phyloP scores from a whole-genome alignment of 2,797 vertebrate species.

The Cyclura pinguis region DNA sequence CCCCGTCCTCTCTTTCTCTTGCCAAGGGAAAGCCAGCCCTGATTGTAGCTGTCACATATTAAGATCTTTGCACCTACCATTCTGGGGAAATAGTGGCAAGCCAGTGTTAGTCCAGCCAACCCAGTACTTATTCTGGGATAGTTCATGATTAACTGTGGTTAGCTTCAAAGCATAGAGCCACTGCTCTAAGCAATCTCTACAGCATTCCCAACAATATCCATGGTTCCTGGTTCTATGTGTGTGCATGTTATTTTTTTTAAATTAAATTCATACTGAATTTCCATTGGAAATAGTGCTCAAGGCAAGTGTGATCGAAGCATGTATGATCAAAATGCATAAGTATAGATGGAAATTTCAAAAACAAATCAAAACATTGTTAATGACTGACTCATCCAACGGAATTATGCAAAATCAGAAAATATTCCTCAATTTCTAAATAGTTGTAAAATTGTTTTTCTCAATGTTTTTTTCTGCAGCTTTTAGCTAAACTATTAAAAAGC shows the following conservation, averaged over 20 bases:
- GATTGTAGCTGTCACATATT: background rate
- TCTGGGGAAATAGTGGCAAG: background rate
- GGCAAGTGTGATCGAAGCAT: background rate
- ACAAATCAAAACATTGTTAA: background rate
- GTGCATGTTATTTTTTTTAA: background rate
- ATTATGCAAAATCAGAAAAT: background rate
- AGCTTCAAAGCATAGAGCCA: background rate
- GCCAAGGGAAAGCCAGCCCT: background rate
- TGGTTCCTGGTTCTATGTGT: background rate
- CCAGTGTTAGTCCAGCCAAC: background rate
- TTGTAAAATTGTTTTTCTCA: background rate
- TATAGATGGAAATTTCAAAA: background rate
- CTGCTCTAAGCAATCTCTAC: background rate
- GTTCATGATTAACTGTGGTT: background rate
- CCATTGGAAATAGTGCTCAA: background rate
- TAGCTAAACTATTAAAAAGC: slow-evolving; percentile 93
- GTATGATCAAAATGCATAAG: background rate
- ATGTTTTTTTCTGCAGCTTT: slow-evolving; percentile 79
- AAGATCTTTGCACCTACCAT: background rate
- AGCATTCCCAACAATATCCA: background rate
- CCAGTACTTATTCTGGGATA: background rate
- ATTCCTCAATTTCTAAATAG: background rate
- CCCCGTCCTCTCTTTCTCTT: background rate
- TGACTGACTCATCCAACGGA: background rate
- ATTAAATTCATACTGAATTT: background rate